phyloP scores from a whole-genome alignment of 2,888 invertebrate species.

The Drosophila differens region DNA sequence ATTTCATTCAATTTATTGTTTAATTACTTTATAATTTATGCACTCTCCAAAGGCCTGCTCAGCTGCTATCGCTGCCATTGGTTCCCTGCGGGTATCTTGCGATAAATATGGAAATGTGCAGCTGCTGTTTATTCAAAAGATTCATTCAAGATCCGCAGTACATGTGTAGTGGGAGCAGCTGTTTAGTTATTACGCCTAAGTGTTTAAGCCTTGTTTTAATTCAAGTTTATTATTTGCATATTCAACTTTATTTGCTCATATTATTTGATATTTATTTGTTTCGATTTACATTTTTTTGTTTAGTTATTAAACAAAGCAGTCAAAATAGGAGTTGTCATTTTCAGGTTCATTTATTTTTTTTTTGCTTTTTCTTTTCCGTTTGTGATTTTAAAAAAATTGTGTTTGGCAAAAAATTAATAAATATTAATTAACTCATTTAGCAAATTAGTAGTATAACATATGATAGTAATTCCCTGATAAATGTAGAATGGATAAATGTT shows the following conservation, averaged over 20 bases:
- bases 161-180: constrained; percentile 7
- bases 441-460: no score
- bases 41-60: constrained; percentile 47
- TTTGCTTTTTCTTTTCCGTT: background rate
- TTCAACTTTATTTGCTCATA: background rate
- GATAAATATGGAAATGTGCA: constrained; percentile 51
- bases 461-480: no score
- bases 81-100: constrained; percentile 26
- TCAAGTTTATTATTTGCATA: background rate
- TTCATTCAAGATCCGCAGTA: constrained; percentile 13
- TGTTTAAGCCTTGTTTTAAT: constrained; percentile 15
- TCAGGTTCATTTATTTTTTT: background rate
- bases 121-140: constrained; percentile 39
- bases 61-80: constrained; percentile 36
- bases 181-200: constrained; percentile 24
- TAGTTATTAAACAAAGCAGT: background rate
- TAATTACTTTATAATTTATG: constrained; percentile 79
- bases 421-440: no score
- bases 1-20: constrained; percentile 79
- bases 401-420: background rate
- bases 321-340: background rate
- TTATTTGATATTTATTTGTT: background rate
- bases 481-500: no score
- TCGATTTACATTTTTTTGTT: background rate
- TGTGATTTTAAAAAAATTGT: background rate